Percentiles rank a stretch among this genome's conserved stretches.
These are phyloP conservation scores for Chlamydotis undulata DNA, from an alignment of 2,113 vertebrate species.

Conservation along the genomic window DNA sequence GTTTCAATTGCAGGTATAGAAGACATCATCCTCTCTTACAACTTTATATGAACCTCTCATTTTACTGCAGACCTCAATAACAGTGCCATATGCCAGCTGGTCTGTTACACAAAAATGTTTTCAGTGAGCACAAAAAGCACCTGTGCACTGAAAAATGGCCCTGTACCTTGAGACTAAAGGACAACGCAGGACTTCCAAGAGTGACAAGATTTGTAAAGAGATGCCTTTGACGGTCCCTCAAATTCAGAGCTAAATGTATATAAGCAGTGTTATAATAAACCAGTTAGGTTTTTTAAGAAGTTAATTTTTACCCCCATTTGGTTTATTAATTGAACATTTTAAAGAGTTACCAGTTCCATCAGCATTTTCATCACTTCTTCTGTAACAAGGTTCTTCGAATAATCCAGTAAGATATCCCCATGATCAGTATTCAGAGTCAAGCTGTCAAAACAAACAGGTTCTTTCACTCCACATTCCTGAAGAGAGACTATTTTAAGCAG, in stretches of 20 bases:
- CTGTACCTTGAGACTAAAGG: background rate
- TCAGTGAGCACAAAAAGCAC: background rate
- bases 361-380: slow-evolving; percentile 91
- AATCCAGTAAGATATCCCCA: slow-evolving; percentile 93
- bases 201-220: background rate
- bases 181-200: background rate
- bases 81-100: background rate
- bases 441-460: slow-evolving; percentile 70
- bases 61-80: background rate
- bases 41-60: background rate
- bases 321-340: background rate
- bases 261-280: background rate
- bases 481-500: background rate
- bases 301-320: background rate
- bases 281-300: background rate
- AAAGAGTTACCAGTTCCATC: slow-evolving; percentile 86
- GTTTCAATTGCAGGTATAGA: background rate
- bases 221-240: background rate
- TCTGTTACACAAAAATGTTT: background rate
- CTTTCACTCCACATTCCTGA: background rate
- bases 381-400: slow-evolving; percentile 94
- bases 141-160: background rate
- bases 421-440: slow-evolving; percentile 83
- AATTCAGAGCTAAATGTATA: background rate
- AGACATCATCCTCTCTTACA: background rate